Conservation (phyloP, 2,888 invertebrate species). For the Cerastoderma edule region DNA sequence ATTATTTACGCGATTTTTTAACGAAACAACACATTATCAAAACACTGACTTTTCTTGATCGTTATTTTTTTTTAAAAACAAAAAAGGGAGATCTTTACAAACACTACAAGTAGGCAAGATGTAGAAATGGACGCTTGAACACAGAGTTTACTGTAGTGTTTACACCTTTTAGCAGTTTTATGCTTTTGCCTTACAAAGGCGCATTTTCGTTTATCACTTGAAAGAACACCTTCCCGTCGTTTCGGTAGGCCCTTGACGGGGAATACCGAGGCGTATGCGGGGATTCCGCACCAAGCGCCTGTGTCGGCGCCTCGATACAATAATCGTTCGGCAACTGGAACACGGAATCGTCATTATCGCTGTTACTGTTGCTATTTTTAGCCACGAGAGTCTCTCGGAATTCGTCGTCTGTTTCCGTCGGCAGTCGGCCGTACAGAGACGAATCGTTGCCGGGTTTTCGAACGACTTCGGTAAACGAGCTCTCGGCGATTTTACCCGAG, state of each 20-base stretch:
- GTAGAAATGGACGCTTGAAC: too few relatives aligned
- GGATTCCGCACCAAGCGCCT: constrained; percentile 45
- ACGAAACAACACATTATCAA: too few relatives aligned
- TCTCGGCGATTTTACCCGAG: constrained; percentile 33
- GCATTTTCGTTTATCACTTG: constrained; percentile 68
- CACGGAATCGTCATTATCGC: constrained; percentile 72
- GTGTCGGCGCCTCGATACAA: constrained; percentile 43
- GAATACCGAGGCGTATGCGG: constrained; percentile 47
- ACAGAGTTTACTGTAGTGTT: too few relatives aligned
- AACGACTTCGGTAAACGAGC: constrained; percentile 31
- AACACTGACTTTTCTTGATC: too few relatives aligned
- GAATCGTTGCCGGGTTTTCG: constrained; percentile 29
- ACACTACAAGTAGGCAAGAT: too few relatives aligned
- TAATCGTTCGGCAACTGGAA: constrained; percentile 67
- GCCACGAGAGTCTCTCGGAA: constrained; percentile 53
- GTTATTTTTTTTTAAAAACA: too few relatives aligned
- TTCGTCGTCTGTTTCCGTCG: constrained; percentile 59
- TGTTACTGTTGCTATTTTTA: constrained; percentile 60
- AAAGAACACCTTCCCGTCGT: constrained; percentile 51
- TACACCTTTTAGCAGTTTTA: too few relatives aligned
- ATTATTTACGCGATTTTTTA: too few relatives aligned
- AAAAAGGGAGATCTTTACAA: too few relatives aligned
- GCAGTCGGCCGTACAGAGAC: constrained; percentile 43
- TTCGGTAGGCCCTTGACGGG: constrained; percentile 40
- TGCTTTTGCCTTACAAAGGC: constrained; percentile 58